phyloP scores from a whole-genome alignment of 2,888 invertebrate species.

The Bruchidius siliquastri region DNA sequence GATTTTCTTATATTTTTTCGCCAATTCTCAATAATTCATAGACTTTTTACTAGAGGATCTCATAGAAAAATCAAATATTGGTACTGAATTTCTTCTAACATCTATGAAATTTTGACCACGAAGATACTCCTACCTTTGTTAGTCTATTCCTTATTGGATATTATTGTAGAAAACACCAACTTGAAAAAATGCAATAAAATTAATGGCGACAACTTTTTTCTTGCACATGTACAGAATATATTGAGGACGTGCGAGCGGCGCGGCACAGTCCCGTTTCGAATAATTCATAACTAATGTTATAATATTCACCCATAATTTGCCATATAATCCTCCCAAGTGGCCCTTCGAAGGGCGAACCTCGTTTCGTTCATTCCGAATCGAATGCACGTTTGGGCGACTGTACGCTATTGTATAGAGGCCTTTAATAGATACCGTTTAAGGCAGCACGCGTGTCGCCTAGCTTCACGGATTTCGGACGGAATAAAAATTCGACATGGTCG shows the following conservation, averaged over 20 bases:
- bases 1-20: too few species aligned
- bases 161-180: too few species aligned
- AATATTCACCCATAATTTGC: slow-evolving; percentile 27
- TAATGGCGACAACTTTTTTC: too few species aligned
- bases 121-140: too few species aligned
- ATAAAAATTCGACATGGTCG: not conserved
- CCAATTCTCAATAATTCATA: too few species aligned
- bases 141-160: too few species aligned
- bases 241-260: not conserved
- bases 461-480: slow-evolving; percentile 16
- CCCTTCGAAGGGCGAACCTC: slow-evolving; percentile 5
- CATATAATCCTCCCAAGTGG: slow-evolving; percentile 22
- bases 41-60: too few species aligned
- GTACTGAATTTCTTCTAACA: too few species aligned
- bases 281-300: slow-evolving; percentile 25
- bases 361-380: not conserved
- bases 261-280: slow-evolving; percentile 13
- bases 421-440: slow-evolving; percentile 32
- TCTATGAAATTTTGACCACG: too few species aligned
- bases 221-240: not conserved
- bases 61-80: too few species aligned
- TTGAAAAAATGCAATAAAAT: too few species aligned
- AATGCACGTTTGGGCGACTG: slow-evolving; percentile 14
- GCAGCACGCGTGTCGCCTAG: slow-evolving; percentile 26
- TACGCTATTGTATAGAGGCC: slow-evolving; percentile 21